Percentiles rank a stretch among this genome's conserved stretches.
These are phyloP conservation scores for Alligator mississippiensis DNA, from an alignment of 2,113 vertebrate species.

Conservation along the genomic window DNA sequence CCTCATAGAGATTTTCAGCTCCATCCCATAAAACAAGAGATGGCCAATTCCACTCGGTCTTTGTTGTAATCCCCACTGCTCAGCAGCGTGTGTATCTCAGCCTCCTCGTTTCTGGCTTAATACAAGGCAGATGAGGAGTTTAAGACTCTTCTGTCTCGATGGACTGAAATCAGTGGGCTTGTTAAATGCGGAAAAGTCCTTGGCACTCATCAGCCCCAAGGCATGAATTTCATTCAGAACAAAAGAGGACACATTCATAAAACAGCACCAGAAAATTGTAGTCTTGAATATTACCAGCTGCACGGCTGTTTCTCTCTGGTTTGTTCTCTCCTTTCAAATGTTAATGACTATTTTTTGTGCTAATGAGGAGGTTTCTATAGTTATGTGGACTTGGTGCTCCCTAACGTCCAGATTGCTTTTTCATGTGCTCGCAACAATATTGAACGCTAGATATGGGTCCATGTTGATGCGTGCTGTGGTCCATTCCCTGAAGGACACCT, in stretches of 20 bases:
- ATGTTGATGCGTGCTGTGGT: neutral
- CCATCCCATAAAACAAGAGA: neutral
- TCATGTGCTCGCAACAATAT: neutral
- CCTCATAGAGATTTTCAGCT: neutral
- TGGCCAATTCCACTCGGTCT: neutral
- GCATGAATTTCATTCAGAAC: slow-evolving; percentile 35
- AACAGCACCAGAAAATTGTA: neutral
- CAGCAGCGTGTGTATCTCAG: neutral
- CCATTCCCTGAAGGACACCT: neutral
- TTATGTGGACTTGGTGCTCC: neutral
- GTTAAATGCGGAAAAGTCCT: neutral
- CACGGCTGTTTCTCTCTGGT: neutral
- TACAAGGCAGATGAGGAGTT: neutral
- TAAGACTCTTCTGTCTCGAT: slow-evolving; percentile 37
- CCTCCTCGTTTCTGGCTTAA: neutral
- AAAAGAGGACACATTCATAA: slow-evolving; percentile 29
- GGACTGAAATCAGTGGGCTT: neutral
- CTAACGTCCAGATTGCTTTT: neutral
- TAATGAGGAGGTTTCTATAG: neutral
- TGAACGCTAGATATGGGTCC: neutral
- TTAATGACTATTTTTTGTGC: neutral
- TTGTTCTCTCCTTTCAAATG: slow-evolving; percentile 19
- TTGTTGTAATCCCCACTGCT: neutral
- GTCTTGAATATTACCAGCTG: neutral
- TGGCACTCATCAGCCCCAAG: slow-evolving; percentile 18